Base-by-base conservation (phyloP, 2,888 invertebrate species). In the Branchellion lobata region DNA sequence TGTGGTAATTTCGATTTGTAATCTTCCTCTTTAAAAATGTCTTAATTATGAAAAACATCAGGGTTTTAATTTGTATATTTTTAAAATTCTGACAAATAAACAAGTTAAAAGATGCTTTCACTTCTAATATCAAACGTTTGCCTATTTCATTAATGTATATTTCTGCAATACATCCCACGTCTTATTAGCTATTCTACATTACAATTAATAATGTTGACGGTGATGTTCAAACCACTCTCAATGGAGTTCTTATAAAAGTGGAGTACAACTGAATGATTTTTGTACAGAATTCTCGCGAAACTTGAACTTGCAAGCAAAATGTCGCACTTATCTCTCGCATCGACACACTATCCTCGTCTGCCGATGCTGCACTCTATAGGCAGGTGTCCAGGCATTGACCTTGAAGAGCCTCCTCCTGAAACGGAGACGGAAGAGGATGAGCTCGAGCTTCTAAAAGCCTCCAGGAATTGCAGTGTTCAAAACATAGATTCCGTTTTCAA, bases 301-400 rank as follows among this genome's bases (percentile, higher is more conserved):
- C n/a, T n/a, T n/a, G n/a, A n/a, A n/a, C n/a, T n/a, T n/a, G n/a
- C 1, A 21, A 27, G n/a, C 27, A 1, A 24, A 33, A 51, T 74
- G 51, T 36, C 47, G 29, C 14, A 57, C 24, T 57, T 57, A n/a
- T 57, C 53, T 76, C 33, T 76, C 53, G 57, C 76, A 57, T 57
- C 31, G 69, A 51, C 65, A 27, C 79, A 57, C 11, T 71, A 79
- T 33, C 83, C 84, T 33, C 84, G 84, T 57, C 81, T 84, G 80
- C 85, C 85, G 21, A 82, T 83, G 14, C 83, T 85, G 51, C 84
- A 84, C 53, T 82, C 84, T 33, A 84, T 85, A 29, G 85, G 85
- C 65, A 84, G 84, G 77, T 80, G 83, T 47, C 81, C 83, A 47
- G 80, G 84, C 11, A 83, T 85, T 51, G 85, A 85, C 78, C 82